Conservation (phyloP, 2,888 invertebrate species). For the Beris morrisii region DNA sequence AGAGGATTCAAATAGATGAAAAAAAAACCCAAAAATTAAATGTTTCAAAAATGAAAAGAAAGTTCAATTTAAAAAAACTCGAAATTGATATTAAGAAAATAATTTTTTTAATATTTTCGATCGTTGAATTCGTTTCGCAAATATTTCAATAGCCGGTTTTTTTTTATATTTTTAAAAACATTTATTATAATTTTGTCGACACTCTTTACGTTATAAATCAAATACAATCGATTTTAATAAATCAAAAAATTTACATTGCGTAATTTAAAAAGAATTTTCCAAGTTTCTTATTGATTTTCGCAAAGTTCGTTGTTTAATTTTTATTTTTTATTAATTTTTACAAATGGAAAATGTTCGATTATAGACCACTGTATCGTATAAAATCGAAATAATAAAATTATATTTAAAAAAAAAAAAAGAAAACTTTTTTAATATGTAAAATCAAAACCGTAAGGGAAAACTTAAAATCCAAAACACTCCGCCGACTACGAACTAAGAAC, state of each 20-base stretch:
- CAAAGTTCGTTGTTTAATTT: too few species aligned
- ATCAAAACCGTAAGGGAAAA: conserved; percentile 30
- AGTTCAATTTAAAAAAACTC: not conserved
- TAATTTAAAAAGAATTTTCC: too few species aligned
- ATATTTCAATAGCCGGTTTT: too few species aligned
- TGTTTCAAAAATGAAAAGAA: not conserved
- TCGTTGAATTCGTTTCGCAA: not conserved
- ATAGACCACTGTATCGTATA: too few species aligned
- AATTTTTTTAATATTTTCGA: not conserved
- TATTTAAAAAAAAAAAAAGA: not conserved
- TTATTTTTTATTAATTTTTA: too few species aligned
- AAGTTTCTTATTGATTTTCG: too few species aligned
- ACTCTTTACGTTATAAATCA: not conserved
- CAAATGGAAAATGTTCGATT: too few species aligned
- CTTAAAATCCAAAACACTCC: conserved; percentile 32
- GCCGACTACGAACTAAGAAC: conserved; percentile 37
- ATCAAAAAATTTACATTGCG: not conserved
- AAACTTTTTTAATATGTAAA: not conserved
- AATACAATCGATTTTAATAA: not conserved
- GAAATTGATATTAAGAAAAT: not conserved
- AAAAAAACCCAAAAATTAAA: not conserved
- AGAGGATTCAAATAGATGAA: not conserved
- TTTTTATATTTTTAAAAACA: too few species aligned
- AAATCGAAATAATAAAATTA: too few species aligned
- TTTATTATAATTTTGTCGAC: too few species aligned